Base-by-base conservation (phyloP, 1,140 invertebrate genomes). In the Plectrocnemia conspersa region DNA sequence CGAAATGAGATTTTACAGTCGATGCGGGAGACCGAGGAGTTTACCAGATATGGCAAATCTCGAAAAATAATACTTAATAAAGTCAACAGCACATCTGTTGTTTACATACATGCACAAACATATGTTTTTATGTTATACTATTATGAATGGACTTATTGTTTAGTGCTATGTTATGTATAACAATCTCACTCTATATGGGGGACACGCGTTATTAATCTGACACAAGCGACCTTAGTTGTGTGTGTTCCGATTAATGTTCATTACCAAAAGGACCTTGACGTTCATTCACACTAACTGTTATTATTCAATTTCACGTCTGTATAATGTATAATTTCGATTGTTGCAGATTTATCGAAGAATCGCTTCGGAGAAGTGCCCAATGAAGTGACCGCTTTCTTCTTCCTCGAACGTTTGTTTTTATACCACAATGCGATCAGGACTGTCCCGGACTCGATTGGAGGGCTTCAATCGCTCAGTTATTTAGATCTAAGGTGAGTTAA, bases 271-370 rank as follows among this genome's bases (percentile, higher is more conserved):
- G 7, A 38, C 15, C 6, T 38, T 5, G 5, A 38, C 35, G 6
- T 38, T 9, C 27, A 29, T n/a, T 7, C 27, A 29, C n/a, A 7
- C 27, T 7, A 6, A 29, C 27, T 6, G 6, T 29, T 29, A 29
- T 29, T 29, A 7, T 29, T 29, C n/a, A 7, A 29, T 29, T 29
- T 38, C 5, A 38, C 16, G 7, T 38, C 5, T 22, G 18, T 19
- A 42, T 22, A 21, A 19, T 42, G 15, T 19, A 48, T 52, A 49
- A 56, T 64, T 65, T 67, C 67, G 64, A 67, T 72, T 75, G 66
- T 84, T 83, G 56, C 83, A 96, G 93, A 96, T 85, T 79, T 96
- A 62, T 95, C 93, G 36, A 90, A 92, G 71, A 97, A 97, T 75
- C 82, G 89, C 61, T 88, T 97, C 69, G 80, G 80, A 65, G 91